Percentiles rank a stretch among this genome's conserved stretches.
phyloP scores from a whole-genome alignment of 2,888 invertebrate species.

The Lasioglossum morio region DNA sequence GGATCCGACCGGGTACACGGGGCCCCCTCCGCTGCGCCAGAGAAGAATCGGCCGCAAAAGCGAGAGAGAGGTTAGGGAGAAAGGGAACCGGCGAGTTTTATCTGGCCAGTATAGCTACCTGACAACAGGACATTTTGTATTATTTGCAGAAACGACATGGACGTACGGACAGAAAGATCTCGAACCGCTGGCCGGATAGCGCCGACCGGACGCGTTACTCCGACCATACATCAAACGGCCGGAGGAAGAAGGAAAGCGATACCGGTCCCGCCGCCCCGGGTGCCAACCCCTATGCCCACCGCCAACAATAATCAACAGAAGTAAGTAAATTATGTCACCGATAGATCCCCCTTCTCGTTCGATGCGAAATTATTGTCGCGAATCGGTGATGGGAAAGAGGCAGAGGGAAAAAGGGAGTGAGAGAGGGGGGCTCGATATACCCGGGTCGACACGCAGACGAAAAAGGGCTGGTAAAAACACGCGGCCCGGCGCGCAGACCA shows the following conservation, averaged over 20 bases:
- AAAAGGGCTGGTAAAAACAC: not conserved
- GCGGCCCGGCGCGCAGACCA: not conserved
- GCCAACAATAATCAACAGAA: constrained; percentile 85
- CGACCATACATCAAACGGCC: constrained; percentile 79
- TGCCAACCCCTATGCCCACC: constrained; percentile 86
- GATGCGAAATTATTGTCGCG: not conserved
- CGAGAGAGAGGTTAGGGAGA: not conserved
- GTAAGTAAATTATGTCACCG: constrained; percentile 78
- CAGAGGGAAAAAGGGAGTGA: not conserved
- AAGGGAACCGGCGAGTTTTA: constrained; percentile 24
- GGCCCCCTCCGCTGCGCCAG: not conserved
- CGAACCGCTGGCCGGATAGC: constrained; percentile 82
- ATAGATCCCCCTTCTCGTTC: constrained; percentile 1
- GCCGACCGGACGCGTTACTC: constrained; percentile 81
- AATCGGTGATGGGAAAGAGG: not conserved
- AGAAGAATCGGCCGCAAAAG: constrained; percentile 39
- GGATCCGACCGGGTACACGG: not conserved
- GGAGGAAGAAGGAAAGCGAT: constrained; percentile 84
- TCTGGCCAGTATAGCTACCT: constrained; percentile 13
- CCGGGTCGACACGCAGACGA: not conserved
- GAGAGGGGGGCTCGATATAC: constrained; percentile 3
- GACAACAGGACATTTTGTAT: constrained; percentile 38
- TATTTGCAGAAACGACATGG: constrained; percentile 74
- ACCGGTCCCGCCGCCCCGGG: constrained; percentile 86
- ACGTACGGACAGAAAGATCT: constrained; percentile 80